phyloP scores from a whole-genome alignment of 2,888 invertebrate genomes.

The Crepidodera aurea region DNA sequence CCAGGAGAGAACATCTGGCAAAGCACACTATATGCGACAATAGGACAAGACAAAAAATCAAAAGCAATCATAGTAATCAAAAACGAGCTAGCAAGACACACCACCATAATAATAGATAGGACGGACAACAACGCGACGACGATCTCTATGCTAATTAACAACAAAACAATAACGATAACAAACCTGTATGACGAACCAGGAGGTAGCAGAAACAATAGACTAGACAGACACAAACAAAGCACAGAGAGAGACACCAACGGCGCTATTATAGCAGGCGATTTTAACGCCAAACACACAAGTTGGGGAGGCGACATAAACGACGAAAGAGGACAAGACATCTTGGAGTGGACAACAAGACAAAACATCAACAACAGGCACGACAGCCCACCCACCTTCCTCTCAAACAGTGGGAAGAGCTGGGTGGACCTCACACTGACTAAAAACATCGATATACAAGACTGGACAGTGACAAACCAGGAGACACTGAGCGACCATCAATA shows the following conservation, averaged over 20 bases:
- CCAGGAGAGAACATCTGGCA: background rate
- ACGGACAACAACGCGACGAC: background rate
- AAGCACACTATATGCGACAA: background rate
- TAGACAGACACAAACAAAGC: background rate
- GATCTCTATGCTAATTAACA: background rate
- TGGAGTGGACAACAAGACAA: slow-evolving; percentile 17
- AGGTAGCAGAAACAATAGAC: slow-evolving; percentile 2
- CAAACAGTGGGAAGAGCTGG: slow-evolving; percentile 34
- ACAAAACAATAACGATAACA: background rate
- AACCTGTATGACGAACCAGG: slow-evolving; percentile 32
- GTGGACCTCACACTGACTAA: slow-evolving; percentile 34
- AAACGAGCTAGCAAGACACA: background rate
- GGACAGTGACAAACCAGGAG: no score
- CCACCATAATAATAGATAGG: background rate
- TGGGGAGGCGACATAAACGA: slow-evolving; percentile 36
- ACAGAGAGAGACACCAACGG: background rate
- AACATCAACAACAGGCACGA: slow-evolving; percentile 26
- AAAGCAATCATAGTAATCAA: background rate
- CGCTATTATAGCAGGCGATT: slow-evolving; percentile 24
- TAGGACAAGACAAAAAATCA: background rate
- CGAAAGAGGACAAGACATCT: slow-evolving; percentile 30
- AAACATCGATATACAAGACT: slow-evolving; percentile 7
- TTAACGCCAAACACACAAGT: slow-evolving; percentile 34
- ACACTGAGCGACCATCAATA: slow-evolving; percentile 38
- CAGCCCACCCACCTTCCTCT: slow-evolving; percentile 30